A percentile compares a stretch with the other conserved stretches of the same genome.
Evolutionary conservation across 2,797 vertebrate species (phyloP).

Genomic region (Hozukius guyotensis): DNA sequence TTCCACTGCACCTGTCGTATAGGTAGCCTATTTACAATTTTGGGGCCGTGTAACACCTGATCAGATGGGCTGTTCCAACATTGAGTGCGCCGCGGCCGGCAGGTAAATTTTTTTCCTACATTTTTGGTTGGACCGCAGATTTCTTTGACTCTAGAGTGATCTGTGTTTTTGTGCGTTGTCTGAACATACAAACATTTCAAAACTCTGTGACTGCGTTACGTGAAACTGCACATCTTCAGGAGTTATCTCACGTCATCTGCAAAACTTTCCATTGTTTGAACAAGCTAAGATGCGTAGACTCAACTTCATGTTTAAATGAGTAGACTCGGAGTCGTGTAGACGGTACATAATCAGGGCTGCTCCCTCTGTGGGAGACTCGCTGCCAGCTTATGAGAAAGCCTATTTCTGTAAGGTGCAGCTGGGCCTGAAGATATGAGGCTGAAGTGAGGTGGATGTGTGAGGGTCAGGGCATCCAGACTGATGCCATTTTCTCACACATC

Average conservation of each 20-base stretch:
- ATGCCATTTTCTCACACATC: slow-evolving; percentile 68
- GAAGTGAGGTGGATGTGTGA: slow-evolving; percentile 62
- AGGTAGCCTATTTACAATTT: background rate
- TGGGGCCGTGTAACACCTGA: fast-evolving
- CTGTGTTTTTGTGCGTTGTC: background rate
- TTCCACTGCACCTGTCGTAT: background rate
- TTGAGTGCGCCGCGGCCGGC: too few relatives aligned
- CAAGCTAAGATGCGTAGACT: slow-evolving; percentile 40
- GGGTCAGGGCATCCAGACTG: slow-evolving; percentile 49
- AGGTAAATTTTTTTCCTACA: too few relatives aligned
- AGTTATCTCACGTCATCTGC: background rate
- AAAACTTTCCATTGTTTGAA: slow-evolving; percentile 21
- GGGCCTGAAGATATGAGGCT: slow-evolving; percentile 67
- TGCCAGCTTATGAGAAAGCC: slow-evolving; percentile 63
- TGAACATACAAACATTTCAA: background rate
- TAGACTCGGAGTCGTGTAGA: slow-evolving; percentile 22
- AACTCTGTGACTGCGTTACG: background rate
- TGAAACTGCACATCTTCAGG: background rate
- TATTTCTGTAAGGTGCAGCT: slow-evolving; percentile 82
- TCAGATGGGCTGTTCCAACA: background rate
- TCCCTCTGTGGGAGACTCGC: slow-evolving; percentile 17
- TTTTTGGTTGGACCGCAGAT: too few relatives aligned
- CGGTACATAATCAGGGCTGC: slow-evolving; percentile 23
- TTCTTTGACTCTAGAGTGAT: background rate
- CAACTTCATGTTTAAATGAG: slow-evolving; percentile 22